Conservation (phyloP, 2,888 invertebrate species). For the Ophion slaviceki region DNA sequence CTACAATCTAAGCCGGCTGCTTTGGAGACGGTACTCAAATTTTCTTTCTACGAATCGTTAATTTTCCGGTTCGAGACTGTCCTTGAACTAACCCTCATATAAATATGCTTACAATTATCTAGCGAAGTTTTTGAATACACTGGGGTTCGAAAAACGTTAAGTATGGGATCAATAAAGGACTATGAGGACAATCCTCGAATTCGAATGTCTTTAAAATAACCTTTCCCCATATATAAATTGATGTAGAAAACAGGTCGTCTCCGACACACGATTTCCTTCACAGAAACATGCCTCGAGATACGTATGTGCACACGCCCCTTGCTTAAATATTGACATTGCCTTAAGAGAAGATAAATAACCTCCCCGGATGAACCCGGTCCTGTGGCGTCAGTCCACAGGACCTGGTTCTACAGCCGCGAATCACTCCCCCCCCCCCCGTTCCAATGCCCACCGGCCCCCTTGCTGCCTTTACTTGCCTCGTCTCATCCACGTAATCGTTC, state of each 20-base stretch:
- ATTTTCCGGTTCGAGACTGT: too few species aligned
- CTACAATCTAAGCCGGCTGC: too few species aligned
- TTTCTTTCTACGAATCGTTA: too few species aligned
- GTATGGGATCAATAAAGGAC: background rate
- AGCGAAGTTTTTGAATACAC: background rate
- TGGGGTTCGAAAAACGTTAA: background rate
- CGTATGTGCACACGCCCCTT: constrained; percentile 63
- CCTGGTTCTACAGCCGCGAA: constrained; percentile 19
- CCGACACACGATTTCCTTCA: constrained; percentile 57
- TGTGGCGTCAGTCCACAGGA: background rate
- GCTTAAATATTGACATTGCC: constrained; percentile 69
- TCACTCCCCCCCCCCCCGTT: constrained; percentile 35
- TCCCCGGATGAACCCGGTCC: constrained; percentile 53
- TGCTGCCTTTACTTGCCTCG: too few species aligned
- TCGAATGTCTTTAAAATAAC: constrained; percentile 15
- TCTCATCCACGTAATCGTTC: too few species aligned
- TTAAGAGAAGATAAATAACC: constrained; percentile 69
- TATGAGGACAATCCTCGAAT: background rate
- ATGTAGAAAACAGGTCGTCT: constrained; percentile 46
- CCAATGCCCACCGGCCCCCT: background rate
- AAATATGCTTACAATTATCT: background rate
- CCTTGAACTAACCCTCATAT: background rate
- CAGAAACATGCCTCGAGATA: constrained; percentile 56
- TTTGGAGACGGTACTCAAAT: too few species aligned
- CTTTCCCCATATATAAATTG: background rate